These are phyloP conservation scores for Novumbra hubbsi DNA, from an alignment of 2,797 vertebrate genomes.

Conservation along the genomic window DNA sequence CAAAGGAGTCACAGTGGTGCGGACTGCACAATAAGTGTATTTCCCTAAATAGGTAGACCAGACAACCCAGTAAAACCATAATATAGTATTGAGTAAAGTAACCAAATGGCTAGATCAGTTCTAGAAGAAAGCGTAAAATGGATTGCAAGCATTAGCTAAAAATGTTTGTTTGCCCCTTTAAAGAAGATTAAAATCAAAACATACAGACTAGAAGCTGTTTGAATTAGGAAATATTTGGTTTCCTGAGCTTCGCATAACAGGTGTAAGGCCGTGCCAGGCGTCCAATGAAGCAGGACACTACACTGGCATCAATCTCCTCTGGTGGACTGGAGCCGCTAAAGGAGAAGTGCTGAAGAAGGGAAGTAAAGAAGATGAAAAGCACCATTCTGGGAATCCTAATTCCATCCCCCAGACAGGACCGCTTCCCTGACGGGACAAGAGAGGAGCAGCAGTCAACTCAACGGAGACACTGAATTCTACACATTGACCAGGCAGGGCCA, in stretches of 20 bases:
- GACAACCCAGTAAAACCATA: too few species aligned
- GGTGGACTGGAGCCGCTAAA: constrained; percentile 34
- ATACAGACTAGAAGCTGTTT: too few species aligned
- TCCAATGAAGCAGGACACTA: constrained; percentile 35
- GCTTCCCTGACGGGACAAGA: constrained; percentile 38
- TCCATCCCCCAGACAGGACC: constrained; percentile 48
- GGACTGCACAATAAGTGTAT: too few species aligned
- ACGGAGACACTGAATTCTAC: background rate
- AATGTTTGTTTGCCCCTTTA: too few species aligned
- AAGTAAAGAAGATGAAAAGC: constrained; percentile 49
- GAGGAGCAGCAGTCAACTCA: background rate
- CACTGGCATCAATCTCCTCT: constrained; percentile 38
- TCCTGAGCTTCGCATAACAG: constrained; percentile 34
- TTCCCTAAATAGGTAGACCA: too few species aligned
- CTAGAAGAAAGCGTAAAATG: too few species aligned
- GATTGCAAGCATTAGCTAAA: too few species aligned
- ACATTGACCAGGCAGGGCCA: background rate
- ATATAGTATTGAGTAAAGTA: too few species aligned
- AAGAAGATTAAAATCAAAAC: too few species aligned
- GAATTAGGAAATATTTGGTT: background rate
- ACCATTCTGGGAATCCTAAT: constrained; percentile 40
- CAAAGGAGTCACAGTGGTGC: too few species aligned
- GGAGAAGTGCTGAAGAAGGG: constrained; percentile 51
- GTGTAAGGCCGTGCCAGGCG: constrained; percentile 25
- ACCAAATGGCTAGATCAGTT: too few species aligned